Evolutionary conservation across 1,140 invertebrate species (phyloP).

Genomic region (Epicauta chinensis): DNA sequence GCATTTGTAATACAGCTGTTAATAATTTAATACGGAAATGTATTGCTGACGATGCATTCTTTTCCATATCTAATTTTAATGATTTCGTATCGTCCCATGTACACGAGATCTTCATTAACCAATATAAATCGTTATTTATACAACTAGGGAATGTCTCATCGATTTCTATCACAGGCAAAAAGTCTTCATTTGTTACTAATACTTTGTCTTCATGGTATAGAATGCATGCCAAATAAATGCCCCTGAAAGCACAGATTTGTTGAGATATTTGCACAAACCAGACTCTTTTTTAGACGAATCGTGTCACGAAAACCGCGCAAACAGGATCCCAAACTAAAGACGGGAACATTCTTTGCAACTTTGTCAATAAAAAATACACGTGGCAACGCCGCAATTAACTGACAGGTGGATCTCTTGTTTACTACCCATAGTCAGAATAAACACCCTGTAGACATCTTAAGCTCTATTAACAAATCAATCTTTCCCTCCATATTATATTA

Average conservation of each 20-base stretch:
- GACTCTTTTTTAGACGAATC: no score
- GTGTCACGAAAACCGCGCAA: no score
- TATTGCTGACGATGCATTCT: constrained; percentile 79
- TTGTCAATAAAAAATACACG: no score
- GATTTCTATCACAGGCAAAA: constrained; percentile 91
- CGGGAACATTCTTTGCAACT: no score
- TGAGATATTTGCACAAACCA: no score
- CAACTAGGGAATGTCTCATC: constrained; percentile 91
- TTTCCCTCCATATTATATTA: no score
- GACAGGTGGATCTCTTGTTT: no score
- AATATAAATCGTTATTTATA: constrained; percentile 90
- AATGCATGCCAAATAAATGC: constrained; percentile 86
- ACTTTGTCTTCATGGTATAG: constrained; percentile 93
- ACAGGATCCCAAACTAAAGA: no score
- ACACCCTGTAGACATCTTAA: no score
- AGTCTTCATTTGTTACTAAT: constrained; percentile 92
- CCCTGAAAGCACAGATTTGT: constrained; percentile 60
- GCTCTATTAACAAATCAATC: no score
- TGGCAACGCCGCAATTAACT: no score
- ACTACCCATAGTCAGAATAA: no score
- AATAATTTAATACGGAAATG: constrained; percentile 89
- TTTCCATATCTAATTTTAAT: constrained; percentile 86
- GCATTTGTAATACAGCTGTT: constrained; percentile 87
- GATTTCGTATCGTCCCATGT: constrained; percentile 94
- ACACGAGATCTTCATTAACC: constrained; percentile 95